phyloP scores from a whole-genome alignment of 2,113 vertebrate genomes.

The Ptychochromis oligacanthus region DNA sequence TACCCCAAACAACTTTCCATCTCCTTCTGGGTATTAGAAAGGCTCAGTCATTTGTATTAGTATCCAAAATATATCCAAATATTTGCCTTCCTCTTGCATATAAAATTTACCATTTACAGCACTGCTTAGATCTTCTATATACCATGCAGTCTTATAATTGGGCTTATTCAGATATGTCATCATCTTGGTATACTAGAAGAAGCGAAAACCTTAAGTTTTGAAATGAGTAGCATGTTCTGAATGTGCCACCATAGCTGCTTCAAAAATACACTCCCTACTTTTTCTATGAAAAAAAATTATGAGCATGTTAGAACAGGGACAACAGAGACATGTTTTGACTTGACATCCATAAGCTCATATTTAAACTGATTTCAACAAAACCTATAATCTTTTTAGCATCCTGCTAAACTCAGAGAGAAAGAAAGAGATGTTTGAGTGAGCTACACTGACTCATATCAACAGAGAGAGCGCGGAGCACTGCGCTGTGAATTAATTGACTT shows the following conservation, averaged over 20 bases:
- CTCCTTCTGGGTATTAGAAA: background rate
- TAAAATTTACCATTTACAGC: fast-evolving
- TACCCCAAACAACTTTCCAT: background rate
- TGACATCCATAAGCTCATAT: too few species aligned
- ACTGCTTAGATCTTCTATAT: background rate
- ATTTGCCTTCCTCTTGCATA: background rate
- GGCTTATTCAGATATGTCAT: background rate
- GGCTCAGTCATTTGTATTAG: background rate
- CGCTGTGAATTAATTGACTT: too few species aligned
- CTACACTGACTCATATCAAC: too few species aligned
- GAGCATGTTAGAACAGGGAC: too few species aligned
- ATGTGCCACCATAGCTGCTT: fast-evolving
- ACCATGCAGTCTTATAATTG: background rate
- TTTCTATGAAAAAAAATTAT: background rate
- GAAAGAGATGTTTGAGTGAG: too few species aligned
- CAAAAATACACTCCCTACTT: background rate
- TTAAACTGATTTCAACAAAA: too few species aligned
- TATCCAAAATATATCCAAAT: background rate
- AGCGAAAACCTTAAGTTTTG: background rate
- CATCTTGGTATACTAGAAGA: background rate
- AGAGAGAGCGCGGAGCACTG: too few species aligned
- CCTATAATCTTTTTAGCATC: too few species aligned
- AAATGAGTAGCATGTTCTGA: background rate
- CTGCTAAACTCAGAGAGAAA: too few species aligned
- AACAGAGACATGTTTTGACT: too few species aligned